Evolutionary conservation across 2,888 invertebrate genomes (phyloP).

Genomic region (Pristionchus japonicus): DNA sequence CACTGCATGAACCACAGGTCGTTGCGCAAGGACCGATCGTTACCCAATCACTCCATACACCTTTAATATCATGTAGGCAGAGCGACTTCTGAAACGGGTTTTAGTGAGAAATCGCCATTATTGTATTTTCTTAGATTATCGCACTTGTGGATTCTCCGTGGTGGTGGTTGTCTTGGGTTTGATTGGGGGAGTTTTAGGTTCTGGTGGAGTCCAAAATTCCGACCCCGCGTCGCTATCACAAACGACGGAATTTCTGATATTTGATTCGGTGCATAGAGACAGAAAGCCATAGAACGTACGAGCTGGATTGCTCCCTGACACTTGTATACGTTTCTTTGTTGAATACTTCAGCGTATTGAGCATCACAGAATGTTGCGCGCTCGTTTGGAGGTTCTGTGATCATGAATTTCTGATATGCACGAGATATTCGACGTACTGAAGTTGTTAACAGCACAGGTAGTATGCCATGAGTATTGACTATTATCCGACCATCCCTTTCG

Average conservation of each 20-base stretch:
- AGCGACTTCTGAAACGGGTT: neutral
- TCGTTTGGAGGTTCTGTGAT: neutral
- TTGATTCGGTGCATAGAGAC: too few species aligned
- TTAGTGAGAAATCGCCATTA: too few species aligned
- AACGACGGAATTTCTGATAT: neutral
- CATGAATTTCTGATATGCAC: neutral
- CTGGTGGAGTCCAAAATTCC: neutral
- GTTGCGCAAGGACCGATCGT: neutral
- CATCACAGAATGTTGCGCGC: neutral
- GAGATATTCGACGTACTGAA: neutral
- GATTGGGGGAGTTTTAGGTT: neutral
- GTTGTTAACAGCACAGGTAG: neutral
- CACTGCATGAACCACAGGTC: neutral
- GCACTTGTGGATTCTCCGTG: neutral
- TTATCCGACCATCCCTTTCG: neutral
- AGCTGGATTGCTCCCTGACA: neutral
- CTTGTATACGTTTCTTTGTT: neutral
- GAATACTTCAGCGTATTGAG: neutral
- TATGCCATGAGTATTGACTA: neutral
- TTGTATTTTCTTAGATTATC: too few species aligned
- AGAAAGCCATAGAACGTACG: too few species aligned
- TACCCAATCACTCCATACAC: neutral
- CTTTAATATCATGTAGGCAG: neutral
- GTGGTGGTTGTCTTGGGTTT: neutral
- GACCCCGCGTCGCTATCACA: neutral